Conservation (phyloP, 1,140 invertebrate genomes). For the Drosophila sp. region DNA sequence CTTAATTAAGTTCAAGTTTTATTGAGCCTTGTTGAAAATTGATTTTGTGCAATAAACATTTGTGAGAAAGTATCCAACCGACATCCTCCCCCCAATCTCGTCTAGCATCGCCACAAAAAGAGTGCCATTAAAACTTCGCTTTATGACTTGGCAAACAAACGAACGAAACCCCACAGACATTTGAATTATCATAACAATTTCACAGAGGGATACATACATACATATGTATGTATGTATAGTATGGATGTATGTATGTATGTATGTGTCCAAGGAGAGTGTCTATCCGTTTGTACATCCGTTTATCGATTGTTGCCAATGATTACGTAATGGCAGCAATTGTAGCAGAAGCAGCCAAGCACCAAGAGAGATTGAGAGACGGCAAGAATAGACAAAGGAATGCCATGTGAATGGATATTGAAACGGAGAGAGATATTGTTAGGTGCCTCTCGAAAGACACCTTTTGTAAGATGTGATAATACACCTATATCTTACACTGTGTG, state of each 20-base stretch:
- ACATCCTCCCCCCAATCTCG: background rate
- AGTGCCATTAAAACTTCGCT: conserved; percentile 52
- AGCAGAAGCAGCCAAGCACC: conserved; percentile 31
- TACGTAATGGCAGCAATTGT: conserved; percentile 79
- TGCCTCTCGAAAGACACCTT: conserved; percentile 45
- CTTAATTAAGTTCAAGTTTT: conserved; percentile 70
- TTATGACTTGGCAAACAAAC: conserved; percentile 69
- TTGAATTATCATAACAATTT: conserved; percentile 74
- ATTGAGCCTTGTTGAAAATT: conserved; percentile 62
- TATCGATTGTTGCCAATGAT: conserved; percentile 63
- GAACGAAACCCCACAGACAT: conserved; percentile 46
- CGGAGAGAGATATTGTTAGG: conserved; percentile 23
- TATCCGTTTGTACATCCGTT: conserved; percentile 48
- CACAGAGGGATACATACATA: conserved; percentile 66
- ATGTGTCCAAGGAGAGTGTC: conserved; percentile 17
- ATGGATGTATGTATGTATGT: conserved; percentile 55
- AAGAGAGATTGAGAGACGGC: background rate
- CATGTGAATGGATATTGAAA: conserved; percentile 29
- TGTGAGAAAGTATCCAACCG: conserved; percentile 13
- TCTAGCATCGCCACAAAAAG: background rate
- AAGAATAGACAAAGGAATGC: conserved; percentile 21
- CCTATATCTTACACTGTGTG: background rate
- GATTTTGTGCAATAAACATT: conserved; percentile 49
- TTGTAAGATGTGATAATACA: conserved; percentile 3
- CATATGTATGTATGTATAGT: conserved; percentile 33